Base-by-base conservation (phyloP, 2,888 invertebrate genomes). In the Leptarthrus brevirostris region DNA sequence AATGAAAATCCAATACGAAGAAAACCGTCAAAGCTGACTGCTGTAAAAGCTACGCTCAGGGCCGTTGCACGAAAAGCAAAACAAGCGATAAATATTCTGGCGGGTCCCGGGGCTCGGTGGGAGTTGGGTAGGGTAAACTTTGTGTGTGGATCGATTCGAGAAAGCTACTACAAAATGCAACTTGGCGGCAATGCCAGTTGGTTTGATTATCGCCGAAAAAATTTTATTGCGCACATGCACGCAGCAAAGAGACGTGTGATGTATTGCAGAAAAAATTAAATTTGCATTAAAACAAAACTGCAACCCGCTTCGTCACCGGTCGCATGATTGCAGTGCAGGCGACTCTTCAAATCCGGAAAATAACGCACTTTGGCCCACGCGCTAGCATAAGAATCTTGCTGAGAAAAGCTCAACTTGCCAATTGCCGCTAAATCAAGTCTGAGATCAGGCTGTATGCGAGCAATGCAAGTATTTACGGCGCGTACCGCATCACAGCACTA, bases 1-100 rank as follows among this genome's bases (percentile, higher is more conserved):
- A 72, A 72, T 72, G 72, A 72, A 72, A 72, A 72, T 30, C 72
- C 72, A 56, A 72, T 56, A 56, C 54, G 30, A 30, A 30, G 52
- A 49, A 30, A 30, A 10, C 69, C 34, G 34, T 20, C 49, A 52
- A 34, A 52, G 30, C 16, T 69, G 69, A 52, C 69, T 69, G 52
- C 69, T 52, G 52, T 69, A 69, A 52, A 69, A 69, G 69, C 69
- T 52, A 52, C 34, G 34, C n/a, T 49, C 69, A 69, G 69, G 69
- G 69, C 69, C 69, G 22, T 34, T 30, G 30, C 47, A 24, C 47
- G 64, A 24, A 40, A 64, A 64, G 16, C 47, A 30, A 64, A 47
- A 47, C 44, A 12, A 47, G 22, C 47, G 47, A 5, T 8, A 61
- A 44, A 24, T 44, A 64, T 20, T 16, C 8, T 49, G 16, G 49